A percentile compares a stretch with the other conserved stretches of the same genome.
These are phyloP conservation scores for Drosophila prosaltans DNA, from an alignment of 1,140 invertebrate genomes.

Conservation along the genomic window DNA sequence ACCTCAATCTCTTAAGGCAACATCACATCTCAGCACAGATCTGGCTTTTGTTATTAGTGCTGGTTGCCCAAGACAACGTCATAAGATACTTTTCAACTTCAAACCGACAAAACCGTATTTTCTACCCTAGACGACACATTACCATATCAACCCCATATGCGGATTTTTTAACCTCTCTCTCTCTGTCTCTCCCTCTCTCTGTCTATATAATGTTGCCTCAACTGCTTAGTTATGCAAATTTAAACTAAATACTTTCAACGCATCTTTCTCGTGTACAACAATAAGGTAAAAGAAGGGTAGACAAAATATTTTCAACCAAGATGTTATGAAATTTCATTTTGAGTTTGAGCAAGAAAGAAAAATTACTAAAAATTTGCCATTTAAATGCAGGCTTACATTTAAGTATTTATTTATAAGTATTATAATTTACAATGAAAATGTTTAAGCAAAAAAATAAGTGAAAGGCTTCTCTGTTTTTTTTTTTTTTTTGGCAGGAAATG, in stretches of 20 bases:
- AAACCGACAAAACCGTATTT: slow-evolving; percentile 11
- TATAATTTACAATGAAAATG: slow-evolving; percentile 60
- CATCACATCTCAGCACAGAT: slow-evolving; percentile 19
- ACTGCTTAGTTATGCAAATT: slow-evolving; percentile 80
- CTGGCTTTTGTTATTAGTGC: slow-evolving; percentile 39
- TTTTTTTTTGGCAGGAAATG: slow-evolving; percentile 51
- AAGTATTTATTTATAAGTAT: slow-evolving; percentile 35
- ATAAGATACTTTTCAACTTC: slow-evolving; percentile 73
- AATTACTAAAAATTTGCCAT: neutral
- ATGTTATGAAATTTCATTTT: neutral
- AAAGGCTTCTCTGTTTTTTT: slow-evolving; percentile 44
- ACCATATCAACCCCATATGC: slow-evolving; percentile 10
- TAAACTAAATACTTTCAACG: slow-evolving; percentile 76
- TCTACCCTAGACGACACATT: slow-evolving; percentile 29
- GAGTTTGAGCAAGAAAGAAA: neutral
- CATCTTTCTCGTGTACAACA: slow-evolving; percentile 41
- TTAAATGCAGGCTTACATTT: slow-evolving; percentile 37
- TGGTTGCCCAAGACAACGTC: slow-evolving; percentile 59
- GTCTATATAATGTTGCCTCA: slow-evolving; percentile 55
- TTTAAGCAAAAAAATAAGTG: slow-evolving; percentile 41
- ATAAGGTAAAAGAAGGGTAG: slow-evolving; percentile 28
- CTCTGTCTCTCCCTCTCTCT: slow-evolving; percentile 45
- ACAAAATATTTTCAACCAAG: slow-evolving; percentile 8
- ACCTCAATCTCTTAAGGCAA: slow-evolving; percentile 67
- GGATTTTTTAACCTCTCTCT: slow-evolving; percentile 42